phyloP scores from a whole-genome alignment of 2,797 vertebrate genomes.

The Octomys mimax region DNA sequence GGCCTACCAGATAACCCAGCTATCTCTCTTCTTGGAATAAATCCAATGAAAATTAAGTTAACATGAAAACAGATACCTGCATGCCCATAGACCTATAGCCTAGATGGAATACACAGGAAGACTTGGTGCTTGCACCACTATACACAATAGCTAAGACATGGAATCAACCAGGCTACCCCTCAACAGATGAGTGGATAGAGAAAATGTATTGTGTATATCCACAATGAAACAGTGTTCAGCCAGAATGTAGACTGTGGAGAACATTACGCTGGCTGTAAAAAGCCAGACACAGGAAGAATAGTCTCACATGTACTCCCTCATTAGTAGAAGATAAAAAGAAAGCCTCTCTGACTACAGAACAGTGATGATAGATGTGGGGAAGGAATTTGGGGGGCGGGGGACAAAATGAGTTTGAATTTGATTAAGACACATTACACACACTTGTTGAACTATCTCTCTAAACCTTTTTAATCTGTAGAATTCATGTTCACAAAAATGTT shows the following conservation, averaged over 20 bases:
- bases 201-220: neutral
- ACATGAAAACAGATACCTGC: neutral
- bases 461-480: neutral
- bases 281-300: neutral
- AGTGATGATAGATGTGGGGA: neutral
- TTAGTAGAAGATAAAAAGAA: neutral
- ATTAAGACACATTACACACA: neutral
- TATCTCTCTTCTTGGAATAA: neutral
- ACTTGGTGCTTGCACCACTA: too few relatives aligned
- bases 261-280: neutral
- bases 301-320: neutral
- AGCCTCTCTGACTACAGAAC: neutral
- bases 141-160: neutral
- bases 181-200: neutral
- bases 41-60: neutral
- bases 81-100: neutral
- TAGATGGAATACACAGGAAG: too few relatives aligned
- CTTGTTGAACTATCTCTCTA: neutral
- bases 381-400: neutral
- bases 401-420: neutral
- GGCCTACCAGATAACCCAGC: neutral
- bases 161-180: neutral
- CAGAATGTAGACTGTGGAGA: neutral
- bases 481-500: neutral
- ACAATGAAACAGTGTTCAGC: neutral